Evolutionary conservation across 2,113 vertebrate genomes (phyloP).

Genomic region (Cisticola juncidis): DNA sequence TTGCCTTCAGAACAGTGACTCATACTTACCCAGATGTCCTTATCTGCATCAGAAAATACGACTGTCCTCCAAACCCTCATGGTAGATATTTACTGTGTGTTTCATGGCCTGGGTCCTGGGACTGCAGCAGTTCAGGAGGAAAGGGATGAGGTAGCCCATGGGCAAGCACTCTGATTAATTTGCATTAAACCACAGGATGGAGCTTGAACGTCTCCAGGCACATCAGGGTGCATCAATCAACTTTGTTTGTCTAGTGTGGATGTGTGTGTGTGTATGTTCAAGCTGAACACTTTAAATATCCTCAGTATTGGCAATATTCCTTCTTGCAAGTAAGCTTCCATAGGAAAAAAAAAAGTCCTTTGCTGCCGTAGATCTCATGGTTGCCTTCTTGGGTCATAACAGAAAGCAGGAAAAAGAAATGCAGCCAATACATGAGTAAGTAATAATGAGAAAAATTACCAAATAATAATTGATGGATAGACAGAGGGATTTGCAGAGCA

Average conservation of each 20-base stretch:
- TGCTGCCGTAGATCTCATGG: not conserved
- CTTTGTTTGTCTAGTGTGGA: not conserved
- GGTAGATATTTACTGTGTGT: not conserved
- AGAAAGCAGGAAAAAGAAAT: not conserved
- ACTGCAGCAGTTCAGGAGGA: not conserved
- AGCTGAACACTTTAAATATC: not conserved
- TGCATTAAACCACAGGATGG: not conserved
- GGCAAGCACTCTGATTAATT: not conserved
- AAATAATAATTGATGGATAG: not conserved
- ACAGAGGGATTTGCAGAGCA: not conserved
- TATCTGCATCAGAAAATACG: not conserved
- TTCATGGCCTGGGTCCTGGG: not conserved
- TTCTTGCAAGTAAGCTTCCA: not conserved
- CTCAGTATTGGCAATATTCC: not conserved
- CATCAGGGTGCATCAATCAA: not conserved
- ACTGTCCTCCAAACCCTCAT: not conserved
- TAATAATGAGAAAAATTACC: not conserved
- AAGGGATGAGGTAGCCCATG: not conserved
- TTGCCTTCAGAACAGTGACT: not conserved
- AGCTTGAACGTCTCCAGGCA: not conserved
- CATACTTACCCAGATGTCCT: not conserved
- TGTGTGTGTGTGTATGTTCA: not conserved
- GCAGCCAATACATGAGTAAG: not conserved
- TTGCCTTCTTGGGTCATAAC: not conserved
- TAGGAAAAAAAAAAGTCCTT: not conserved